These are phyloP conservation scores for Yponomeuta sedellus DNA, from an alignment of 2,888 invertebrate species.

Conservation along the genomic window DNA sequence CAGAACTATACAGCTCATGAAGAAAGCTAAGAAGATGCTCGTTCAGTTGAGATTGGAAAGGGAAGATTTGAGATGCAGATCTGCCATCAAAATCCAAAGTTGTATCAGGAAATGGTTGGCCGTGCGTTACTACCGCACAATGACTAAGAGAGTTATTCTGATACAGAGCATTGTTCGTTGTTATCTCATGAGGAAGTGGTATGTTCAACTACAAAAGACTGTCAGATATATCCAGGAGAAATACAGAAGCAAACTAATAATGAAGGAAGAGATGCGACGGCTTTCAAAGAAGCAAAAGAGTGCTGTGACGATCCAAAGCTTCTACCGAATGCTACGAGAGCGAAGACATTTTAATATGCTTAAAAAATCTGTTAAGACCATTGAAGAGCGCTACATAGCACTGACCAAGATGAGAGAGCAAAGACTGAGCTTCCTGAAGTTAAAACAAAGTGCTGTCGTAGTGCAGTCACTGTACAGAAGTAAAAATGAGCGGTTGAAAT, in stretches of 20 bases:
- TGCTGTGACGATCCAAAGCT: constrained; percentile 56
- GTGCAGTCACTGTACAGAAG: constrained; percentile 69
- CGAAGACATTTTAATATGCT: constrained; percentile 33
- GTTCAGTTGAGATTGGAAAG: constrained; percentile 35
- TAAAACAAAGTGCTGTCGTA: constrained; percentile 44
- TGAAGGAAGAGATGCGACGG: constrained; percentile 45
- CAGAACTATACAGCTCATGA: constrained; percentile 43
- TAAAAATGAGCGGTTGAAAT: constrained; percentile 51
- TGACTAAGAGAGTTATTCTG: constrained; percentile 36
- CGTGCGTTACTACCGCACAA: constrained; percentile 35
- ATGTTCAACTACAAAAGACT: constrained; percentile 36
- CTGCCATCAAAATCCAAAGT: constrained; percentile 47
- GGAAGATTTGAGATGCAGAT: constrained; percentile 36
- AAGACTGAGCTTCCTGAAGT: constrained; percentile 39
- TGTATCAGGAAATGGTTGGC: constrained; percentile 51
- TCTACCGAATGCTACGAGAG: constrained; percentile 50
- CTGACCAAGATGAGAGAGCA: constrained; percentile 48
- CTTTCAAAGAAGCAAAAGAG: constrained; percentile 35
- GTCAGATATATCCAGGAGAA: constrained; percentile 47
- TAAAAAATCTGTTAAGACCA: constrained; percentile 39
- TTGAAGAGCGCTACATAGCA: constrained; percentile 43
- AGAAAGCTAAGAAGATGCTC: constrained; percentile 41
- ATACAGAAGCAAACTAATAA: constrained; percentile 53
- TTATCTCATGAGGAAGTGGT: constrained; percentile 41
- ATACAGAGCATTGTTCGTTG: constrained; percentile 46